phyloP scores from a whole-genome alignment of 2,888 invertebrate genomes.

The Ceramica pisi region DNA sequence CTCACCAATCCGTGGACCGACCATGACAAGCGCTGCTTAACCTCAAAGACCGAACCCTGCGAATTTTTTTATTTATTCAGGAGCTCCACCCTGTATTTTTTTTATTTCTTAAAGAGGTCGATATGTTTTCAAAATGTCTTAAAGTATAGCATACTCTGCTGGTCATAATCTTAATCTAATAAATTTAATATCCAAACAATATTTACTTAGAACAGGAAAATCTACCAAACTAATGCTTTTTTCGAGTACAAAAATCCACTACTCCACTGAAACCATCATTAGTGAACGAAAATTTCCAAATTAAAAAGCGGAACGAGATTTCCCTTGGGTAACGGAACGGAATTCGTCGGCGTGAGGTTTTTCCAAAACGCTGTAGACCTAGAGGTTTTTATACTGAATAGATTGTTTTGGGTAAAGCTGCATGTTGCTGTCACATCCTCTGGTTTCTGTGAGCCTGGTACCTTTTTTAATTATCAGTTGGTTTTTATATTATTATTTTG shows the following conservation, averaged over 20 bases:
- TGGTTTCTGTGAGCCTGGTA: not conserved
- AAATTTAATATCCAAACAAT: not conserved
- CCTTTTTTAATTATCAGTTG: not conserved
- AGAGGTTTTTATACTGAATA: conserved; percentile 14
- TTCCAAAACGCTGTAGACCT: conserved; percentile 18
- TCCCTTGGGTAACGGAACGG: conserved; percentile 47
- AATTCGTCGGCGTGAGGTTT: conserved; percentile 26
- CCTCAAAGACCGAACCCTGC: too few relatives aligned
- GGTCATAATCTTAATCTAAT: not conserved
- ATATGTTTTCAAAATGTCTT: too few relatives aligned
- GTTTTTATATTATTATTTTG: too few relatives aligned
- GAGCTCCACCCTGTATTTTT: too few relatives aligned
- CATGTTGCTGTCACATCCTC: not conserved
- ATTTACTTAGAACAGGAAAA: not conserved
- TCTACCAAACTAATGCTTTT: not conserved
- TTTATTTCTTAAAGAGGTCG: too few relatives aligned
- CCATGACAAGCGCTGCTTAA: too few relatives aligned
- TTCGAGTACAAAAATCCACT: not conserved
- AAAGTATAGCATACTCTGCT: too few relatives aligned
- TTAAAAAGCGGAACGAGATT: conserved; percentile 59
- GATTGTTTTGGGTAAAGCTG: conserved; percentile 4
- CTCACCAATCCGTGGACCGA: too few relatives aligned
- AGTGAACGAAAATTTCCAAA: conserved; percentile 56
- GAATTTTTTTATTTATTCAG: too few relatives aligned
- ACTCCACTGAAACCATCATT: conserved; percentile 37